Percentiles rank a stretch among this genome's conserved stretches.
Evolutionary conservation across 2,888 invertebrate genomes (phyloP).

Genomic region (Ophioninae sp.): DNA sequence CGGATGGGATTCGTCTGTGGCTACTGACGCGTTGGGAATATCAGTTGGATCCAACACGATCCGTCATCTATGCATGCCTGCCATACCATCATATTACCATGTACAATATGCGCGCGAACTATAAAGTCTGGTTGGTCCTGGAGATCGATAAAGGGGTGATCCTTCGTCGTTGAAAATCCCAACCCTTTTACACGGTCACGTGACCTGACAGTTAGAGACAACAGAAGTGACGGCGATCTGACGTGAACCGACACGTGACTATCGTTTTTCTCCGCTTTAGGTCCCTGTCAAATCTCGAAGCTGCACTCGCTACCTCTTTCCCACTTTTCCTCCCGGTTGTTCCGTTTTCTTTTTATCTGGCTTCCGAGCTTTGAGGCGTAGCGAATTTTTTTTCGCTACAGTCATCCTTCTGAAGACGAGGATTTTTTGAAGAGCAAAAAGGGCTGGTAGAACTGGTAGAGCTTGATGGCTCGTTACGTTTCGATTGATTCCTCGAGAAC

Average conservation of each 20-base stretch:
- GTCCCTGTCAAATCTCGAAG: slow-evolving; percentile 79
- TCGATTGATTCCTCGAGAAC: slow-evolving; percentile 23
- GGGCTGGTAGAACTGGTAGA: slow-evolving; percentile 30
- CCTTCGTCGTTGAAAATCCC: slow-evolving; percentile 74
- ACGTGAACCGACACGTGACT: slow-evolving; percentile 72
- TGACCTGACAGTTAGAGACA: slow-evolving; percentile 73
- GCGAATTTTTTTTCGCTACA: slow-evolving; percentile 53
- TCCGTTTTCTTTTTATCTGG: slow-evolving; percentile 28
- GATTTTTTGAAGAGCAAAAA: slow-evolving; percentile 19
- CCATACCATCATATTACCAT: slow-evolving; percentile 36
- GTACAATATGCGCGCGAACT: slow-evolving; percentile 23
- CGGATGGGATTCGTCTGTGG: slow-evolving; percentile 53
- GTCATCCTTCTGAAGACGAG: slow-evolving; percentile 25
- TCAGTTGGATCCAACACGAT: slow-evolving; percentile 80
- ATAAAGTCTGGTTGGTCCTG: slow-evolving; percentile 33
- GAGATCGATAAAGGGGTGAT: slow-evolving; percentile 47
- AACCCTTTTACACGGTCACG: slow-evolving; percentile 80
- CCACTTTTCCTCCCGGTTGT: slow-evolving; percentile 37
- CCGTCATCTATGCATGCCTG: slow-evolving; percentile 72
- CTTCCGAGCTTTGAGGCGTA: not conserved
- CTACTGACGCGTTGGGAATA: slow-evolving; percentile 69
- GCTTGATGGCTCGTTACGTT: slow-evolving; percentile 41
- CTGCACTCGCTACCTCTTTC: slow-evolving; percentile 59
- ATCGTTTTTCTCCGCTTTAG: slow-evolving; percentile 70
- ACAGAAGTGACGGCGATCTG: slow-evolving; percentile 63